Conservation (phyloP, 1,140 invertebrate species). For the Leucophenga varia region DNA sequence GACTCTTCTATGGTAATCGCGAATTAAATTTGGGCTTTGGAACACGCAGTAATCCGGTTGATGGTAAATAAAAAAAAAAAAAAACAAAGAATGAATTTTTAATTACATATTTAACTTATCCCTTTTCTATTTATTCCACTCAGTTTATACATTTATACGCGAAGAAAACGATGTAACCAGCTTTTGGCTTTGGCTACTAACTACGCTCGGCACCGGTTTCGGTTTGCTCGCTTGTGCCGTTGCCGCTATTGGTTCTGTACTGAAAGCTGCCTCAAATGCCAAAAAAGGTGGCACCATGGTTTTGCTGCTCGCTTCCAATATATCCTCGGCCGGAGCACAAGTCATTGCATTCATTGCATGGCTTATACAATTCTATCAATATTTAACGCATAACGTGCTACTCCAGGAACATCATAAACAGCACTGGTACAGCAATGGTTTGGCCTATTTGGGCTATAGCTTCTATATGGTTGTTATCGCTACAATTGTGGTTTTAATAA, state of each 20-base stretch:
- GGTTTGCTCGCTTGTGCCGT: conserved; percentile 44
- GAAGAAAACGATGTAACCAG: conserved; percentile 40
- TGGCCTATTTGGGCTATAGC: conserved; percentile 50
- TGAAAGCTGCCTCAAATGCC: conserved; percentile 47
- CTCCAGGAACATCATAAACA: conserved; percentile 35
- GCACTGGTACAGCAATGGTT: conserved; percentile 45
- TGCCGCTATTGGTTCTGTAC: conserved; percentile 46
- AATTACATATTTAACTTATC: background rate
- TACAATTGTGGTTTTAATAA: conserved; percentile 43
- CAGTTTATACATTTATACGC: conserved; percentile 46
- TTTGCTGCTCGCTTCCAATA: conserved; percentile 41
- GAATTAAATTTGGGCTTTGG: conserved; percentile 81
- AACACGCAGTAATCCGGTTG: conserved; percentile 62
- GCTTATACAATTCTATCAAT: conserved; percentile 51
- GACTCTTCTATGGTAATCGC: conserved; percentile 81
- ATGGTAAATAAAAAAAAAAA: conserved; percentile 25
- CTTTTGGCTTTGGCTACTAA: conserved; percentile 50
- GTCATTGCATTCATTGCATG: conserved; percentile 48
- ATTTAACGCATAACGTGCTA: conserved; percentile 49
- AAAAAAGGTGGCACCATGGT: conserved; percentile 48
- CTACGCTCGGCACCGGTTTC: conserved; percentile 47
- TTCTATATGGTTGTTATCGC: conserved; percentile 50
- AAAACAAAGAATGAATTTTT: background rate
- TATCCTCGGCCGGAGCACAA: conserved; percentile 42
- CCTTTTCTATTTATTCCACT: background rate